These are phyloP conservation scores for Chesias legatella DNA, from an alignment of 2,888 invertebrate species.

Conservation along the genomic window DNA sequence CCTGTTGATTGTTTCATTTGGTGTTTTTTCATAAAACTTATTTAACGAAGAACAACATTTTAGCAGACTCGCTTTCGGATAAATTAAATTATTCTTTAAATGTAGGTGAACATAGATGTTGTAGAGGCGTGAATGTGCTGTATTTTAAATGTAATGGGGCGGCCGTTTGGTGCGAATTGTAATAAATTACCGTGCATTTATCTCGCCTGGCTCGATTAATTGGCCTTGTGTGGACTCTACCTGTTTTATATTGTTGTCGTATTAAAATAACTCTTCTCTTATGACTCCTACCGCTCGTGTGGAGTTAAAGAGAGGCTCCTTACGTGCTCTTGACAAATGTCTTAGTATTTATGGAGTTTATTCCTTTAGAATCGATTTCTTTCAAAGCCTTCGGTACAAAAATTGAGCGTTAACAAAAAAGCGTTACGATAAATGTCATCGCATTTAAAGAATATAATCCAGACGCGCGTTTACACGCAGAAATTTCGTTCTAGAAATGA, in stretches of 20 bases:
- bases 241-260: conserved; percentile 29
- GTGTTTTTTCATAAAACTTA: too few relatives aligned
- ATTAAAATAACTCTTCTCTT: conserved; percentile 25
- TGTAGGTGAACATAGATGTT: conserved; percentile 41
- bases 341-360: too few relatives aligned
- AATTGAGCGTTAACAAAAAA: too few relatives aligned
- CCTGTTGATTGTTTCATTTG: too few relatives aligned
- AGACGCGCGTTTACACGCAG: too few relatives aligned
- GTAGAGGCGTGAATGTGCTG: conserved; percentile 55
- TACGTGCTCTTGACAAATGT: too few relatives aligned
- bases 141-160: conserved; percentile 68
- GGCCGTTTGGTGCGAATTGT: conserved; percentile 56
- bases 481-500: too few relatives aligned
- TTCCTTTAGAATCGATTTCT: too few relatives aligned
- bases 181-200: conserved; percentile 71
- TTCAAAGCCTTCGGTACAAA: too few relatives aligned
- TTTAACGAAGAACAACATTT: neutral
- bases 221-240: conserved; percentile 52
- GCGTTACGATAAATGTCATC: too few relatives aligned
- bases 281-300: conserved; percentile 6
- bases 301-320: too few relatives aligned
- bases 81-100: conserved; percentile 16
- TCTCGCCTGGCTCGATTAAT: conserved; percentile 63
- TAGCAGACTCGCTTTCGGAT: conserved; percentile 2
- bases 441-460: too few relatives aligned